Conservation (phyloP, 2,113 vertebrate genomes). For the Donacobius atricapilla region DNA sequence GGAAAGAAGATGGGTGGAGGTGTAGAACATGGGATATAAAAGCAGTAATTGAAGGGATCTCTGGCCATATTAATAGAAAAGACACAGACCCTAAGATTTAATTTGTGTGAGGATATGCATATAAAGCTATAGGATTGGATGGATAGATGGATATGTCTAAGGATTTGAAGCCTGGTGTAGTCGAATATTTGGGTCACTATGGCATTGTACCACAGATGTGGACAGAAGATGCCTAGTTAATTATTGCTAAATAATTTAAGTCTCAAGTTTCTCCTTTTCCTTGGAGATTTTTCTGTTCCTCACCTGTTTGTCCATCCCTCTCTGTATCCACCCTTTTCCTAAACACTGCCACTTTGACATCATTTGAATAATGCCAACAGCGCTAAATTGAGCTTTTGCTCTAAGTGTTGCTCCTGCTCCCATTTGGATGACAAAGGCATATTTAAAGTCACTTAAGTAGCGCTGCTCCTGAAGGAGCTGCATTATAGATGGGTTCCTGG, state of each 20-base stretch:
- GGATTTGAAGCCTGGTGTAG: neutral
- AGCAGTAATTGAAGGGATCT: neutral
- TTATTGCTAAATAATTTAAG: neutral
- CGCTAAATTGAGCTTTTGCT: neutral
- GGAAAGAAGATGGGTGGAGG: neutral
- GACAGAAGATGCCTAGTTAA: neutral
- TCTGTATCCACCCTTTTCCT: neutral
- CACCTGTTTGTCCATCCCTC: neutral
- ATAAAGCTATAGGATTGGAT: neutral
- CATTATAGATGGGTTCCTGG: neutral
- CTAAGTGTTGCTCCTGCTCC: neutral
- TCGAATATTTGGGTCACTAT: neutral
- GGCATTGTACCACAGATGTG: neutral
- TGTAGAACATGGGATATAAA: neutral
- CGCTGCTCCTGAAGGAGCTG: neutral
- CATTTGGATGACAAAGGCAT: conserved; percentile 27
- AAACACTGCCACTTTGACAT: neutral
- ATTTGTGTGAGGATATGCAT: neutral
- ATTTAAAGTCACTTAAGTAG: conserved; percentile 31
- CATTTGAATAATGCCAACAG: neutral
- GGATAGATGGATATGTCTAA: neutral
- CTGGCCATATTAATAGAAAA: neutral
- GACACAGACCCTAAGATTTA: neutral
- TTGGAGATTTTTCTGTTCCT: neutral
- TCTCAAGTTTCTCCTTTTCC: neutral